Conservation (phyloP, 2,113 vertebrate species). For the Poeciliopsis occidentalis region DNA sequence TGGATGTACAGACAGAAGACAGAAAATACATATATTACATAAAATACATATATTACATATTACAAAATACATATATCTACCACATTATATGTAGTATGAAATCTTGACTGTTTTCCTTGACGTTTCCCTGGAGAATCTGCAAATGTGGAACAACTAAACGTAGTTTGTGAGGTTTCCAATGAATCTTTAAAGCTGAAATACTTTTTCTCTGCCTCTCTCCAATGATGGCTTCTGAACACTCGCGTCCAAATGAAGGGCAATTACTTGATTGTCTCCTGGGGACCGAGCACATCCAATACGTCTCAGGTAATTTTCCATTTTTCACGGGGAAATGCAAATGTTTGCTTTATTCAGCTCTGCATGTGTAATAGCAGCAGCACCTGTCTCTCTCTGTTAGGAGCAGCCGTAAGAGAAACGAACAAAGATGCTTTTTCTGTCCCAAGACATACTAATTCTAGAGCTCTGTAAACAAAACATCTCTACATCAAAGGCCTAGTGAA, state of each 20-base stretch:
- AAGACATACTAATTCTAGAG: slow-evolving; percentile 50
- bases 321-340: slow-evolving; percentile 19
- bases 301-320: slow-evolving; percentile 41
- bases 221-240: slow-evolving; percentile 35
- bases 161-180: slow-evolving; percentile 47
- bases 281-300: slow-evolving; percentile 25
- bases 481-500: slow-evolving; percentile 62
- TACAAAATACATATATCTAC: slow-evolving; percentile 52
- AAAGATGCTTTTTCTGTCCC: slow-evolving; percentile 31
- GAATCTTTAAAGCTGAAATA: slow-evolving; percentile 68
- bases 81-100: neutral
- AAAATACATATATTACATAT: too few species aligned
- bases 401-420: slow-evolving; percentile 41
- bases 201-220: slow-evolving; percentile 39
- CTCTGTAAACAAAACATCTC: slow-evolving; percentile 33
- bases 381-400: slow-evolving; percentile 27
- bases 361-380: slow-evolving; percentile 13
- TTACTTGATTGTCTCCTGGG: slow-evolving; percentile 61
- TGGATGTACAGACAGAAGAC: slow-evolving; percentile 1
- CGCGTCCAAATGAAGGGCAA: slow-evolving; percentile 69
- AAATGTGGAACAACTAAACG: slow-evolving; percentile 47
- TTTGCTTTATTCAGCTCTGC: neutral
- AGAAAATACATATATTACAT: slow-evolving; percentile 56
- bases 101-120: slow-evolving; percentile 32
- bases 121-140: slow-evolving; percentile 35